Base-by-base conservation (phyloP, 1,140 invertebrate species). In the Branchinecta lindahli region DNA sequence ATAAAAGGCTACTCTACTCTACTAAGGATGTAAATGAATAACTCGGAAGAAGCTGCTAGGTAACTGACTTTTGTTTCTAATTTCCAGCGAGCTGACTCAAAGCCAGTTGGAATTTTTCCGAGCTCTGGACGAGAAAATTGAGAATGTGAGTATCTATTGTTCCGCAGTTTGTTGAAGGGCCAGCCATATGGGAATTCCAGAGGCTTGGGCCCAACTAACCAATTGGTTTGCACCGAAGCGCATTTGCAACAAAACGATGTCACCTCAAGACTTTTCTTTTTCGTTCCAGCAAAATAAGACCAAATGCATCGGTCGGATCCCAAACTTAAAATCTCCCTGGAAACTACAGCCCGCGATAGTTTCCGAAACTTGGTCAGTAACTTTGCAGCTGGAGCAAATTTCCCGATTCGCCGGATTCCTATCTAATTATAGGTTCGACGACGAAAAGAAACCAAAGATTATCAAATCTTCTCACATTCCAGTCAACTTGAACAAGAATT, bases 101-200 rank as follows among this genome's bases (percentile, higher is more conserved):
- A 92, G 90, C 78, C 90, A 92, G 79, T 83, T 89, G 75, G 89
- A 92, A 76, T 93, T 93, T 81, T 93, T 93, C 82, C 88, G 86
- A 77, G 91, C 92, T 88, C 82, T 93, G 73, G 90, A 92, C 76
- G 89, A 91, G 77, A 93, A 91, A 83, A 92, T 92, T 77, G 88
- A 91, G 80, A 88, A 86, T 79, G 89, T 92, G 83, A 84, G 83
- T 82, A 74, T 61, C 33, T 66, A 71, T 73, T 70, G 68, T 72
- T 69, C 66, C 65, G 5, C 12, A 72, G 45, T 69, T 68, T 18
- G 15, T 46, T 7, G 15, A 61, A 61, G 52, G 12, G 18, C 6
- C 12, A 61, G 18, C 18, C 18, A 12, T 61, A 61, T 15, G 18
- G 52, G 6, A 15, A 15, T 6, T 20, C 33, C 5, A 33, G 33